Base-by-base conservation (phyloP, 2,888 invertebrate species). In the Erynnis tages region DNA sequence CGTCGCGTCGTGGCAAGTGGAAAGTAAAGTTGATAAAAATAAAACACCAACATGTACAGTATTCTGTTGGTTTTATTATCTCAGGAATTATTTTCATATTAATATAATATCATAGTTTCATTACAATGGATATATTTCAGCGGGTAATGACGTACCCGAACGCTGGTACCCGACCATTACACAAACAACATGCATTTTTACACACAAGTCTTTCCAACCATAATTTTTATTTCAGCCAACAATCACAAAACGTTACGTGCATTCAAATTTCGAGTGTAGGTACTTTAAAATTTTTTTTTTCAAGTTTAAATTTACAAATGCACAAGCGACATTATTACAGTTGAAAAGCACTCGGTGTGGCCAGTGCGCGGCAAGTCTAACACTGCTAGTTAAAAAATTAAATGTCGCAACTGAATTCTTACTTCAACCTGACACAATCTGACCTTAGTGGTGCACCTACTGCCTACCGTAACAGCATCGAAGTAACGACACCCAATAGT, bases 21-120 rank as follows among this genome's bases (percentile, higher is more conserved):
- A n/a, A n/a, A n/a, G n/a, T n/a, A n/a, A n/a, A n/a, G n/a, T n/a
- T n/a, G 21, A 54, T 29, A 16, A 7, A 40, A 76, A 82, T 79
- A 76, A 71, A 84, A 83, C 79, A 71, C 63, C 59, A 34, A 50
- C 19, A 19, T 62, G 62, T 76, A 70, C 74, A 79, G 79, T 81
- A 77, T 77, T 79, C 76, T 81, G 67, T 73, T 78, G 76, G 73
- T 80, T 86, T 86, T 83, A 82, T 85, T 86, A 80, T 84, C 73
- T 82, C 82, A 85, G 85, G 84, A 85, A 84, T 83, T 79, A 79
- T 84, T 82, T 81, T 82, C 79, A 80, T 82, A 81, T 74, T 80
- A 81, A 82, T 80, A 82, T 82, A 83, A 80, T 83, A 82, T 82
- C 77, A 82, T 84, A 82, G 78, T 81, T 77, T 80, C 71, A 78